Evolutionary conservation across 1,140 invertebrate species (phyloP), one percentile per base, ranked within the genome.

Genomic region (Caenorhabditis tropicalis): DNA sequence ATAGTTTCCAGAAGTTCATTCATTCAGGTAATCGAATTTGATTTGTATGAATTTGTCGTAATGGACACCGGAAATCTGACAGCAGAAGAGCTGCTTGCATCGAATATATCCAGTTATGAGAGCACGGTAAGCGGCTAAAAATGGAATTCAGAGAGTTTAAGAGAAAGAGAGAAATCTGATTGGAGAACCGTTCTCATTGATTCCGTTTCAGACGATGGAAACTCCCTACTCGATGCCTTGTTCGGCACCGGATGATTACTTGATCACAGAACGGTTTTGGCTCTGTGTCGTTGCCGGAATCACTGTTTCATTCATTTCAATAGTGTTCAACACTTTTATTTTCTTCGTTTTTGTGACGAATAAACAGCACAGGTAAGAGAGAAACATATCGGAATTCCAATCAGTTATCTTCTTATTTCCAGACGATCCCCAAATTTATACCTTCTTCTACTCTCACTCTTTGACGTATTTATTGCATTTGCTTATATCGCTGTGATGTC

Each of bases 401-500:
- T n/a, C n/a, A 5, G 19, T 48, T 29, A 48, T 27, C 2, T 10
- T 10, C 16, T 53, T 7, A 82, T 27, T 79, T 83, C 58, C 49
- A 84, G 84, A 83, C 85, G 74, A 36, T 84, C 86, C 7, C 79
- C 60, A 31, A 86, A 87, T 33, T 51, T 87, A 27, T 87, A 87
- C 65, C 82, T 87, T 33, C 56, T 87, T 5, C 19, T 87, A 33
- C 65, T 87, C 7, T 86, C 86, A 33, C 36, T 87, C 16, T 87
- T 87, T 65, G 86, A 87, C 82, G 85, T 87, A 60, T 87, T 87
- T 85, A 82, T 87, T 12, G 83, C 86, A 46, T 58, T 83, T 16
- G 31, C 85, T n/a, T 87, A 81, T 49, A 70, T 87, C 19, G 51
- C 80, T n/a, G 46, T 87, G 21, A 65, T 87, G 53, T 87, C 86